Conservation (phyloP, 2,113 vertebrate genomes). For the Panthera leo region DNA sequence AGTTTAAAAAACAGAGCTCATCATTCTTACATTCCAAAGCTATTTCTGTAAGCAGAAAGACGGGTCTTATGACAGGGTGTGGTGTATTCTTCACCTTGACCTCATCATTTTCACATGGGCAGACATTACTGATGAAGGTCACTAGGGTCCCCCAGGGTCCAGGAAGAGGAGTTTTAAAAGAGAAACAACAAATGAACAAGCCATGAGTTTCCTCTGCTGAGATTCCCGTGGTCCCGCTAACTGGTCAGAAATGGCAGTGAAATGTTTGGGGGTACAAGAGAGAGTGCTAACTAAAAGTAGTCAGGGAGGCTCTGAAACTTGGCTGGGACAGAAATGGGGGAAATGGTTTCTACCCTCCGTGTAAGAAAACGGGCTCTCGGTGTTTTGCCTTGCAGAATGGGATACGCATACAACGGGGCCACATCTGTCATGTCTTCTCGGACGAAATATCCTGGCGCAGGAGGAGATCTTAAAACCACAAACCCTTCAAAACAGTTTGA, state of each 20-base stretch:
- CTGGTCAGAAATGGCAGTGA: neutral
- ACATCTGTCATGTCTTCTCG: conserved; percentile 87
- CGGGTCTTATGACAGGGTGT: neutral
- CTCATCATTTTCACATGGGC: neutral
- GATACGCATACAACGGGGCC: conserved; percentile 87
- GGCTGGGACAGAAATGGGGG: neutral
- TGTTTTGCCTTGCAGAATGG: conserved; percentile 83
- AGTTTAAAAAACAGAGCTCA: neutral
- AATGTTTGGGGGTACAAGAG: neutral
- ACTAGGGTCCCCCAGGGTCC: neutral
- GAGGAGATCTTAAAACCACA: conserved; percentile 79
- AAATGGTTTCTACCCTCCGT: fast-evolving
- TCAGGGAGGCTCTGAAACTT: neutral
- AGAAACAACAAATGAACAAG: neutral
- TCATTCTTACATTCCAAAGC: neutral
- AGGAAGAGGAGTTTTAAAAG: neutral
- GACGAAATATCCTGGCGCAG: conserved; percentile 84
- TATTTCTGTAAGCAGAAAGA: neutral
- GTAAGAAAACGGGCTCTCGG: neutral
- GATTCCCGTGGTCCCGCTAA: neutral
- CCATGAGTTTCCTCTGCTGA: neutral
- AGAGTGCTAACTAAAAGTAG: neutral
- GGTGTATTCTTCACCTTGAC: neutral
- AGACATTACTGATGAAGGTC: neutral
- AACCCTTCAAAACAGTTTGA: conserved; percentile 86